phyloP scores from a whole-genome alignment of 2,888 invertebrate species.

The Nephrotoma flavescens region DNA sequence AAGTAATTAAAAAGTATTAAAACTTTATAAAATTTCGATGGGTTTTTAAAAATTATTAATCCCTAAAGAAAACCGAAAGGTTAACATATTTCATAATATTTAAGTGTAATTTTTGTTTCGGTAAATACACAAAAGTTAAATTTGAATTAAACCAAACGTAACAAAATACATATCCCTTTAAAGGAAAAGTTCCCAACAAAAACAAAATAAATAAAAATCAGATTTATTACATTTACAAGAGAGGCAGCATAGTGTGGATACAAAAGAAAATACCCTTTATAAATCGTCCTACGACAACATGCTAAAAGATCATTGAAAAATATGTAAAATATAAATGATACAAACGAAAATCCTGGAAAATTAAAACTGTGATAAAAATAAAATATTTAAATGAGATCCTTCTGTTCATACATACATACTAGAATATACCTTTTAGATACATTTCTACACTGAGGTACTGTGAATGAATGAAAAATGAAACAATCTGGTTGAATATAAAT shows the following conservation, averaged over 20 bases:
- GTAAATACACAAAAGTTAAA: not conserved
- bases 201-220: not conserved
- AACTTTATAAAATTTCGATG: not conserved
- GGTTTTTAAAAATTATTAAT: not conserved
- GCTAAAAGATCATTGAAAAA: not conserved
- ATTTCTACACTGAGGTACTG: not conserved
- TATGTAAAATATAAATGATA: not conserved
- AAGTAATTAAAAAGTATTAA: not conserved
- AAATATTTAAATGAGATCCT: not conserved
- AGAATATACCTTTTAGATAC: not conserved
- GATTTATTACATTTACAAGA: not conserved
- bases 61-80: not conserved
- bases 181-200: not conserved
- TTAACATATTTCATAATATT: not conserved
- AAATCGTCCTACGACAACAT: not conserved
- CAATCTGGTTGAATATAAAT: not conserved
- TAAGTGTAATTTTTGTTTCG: not conserved
- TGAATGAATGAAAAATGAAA: not conserved
- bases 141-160: not conserved
- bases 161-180: not conserved
- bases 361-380: not conserved
- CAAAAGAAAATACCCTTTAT: not conserved
- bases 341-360: not conserved
- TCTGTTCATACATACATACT: not conserved
- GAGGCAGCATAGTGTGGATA: not conserved